Base-by-base conservation (phyloP, 2,888 invertebrate genomes). In the Phalera bucephala region DNA sequence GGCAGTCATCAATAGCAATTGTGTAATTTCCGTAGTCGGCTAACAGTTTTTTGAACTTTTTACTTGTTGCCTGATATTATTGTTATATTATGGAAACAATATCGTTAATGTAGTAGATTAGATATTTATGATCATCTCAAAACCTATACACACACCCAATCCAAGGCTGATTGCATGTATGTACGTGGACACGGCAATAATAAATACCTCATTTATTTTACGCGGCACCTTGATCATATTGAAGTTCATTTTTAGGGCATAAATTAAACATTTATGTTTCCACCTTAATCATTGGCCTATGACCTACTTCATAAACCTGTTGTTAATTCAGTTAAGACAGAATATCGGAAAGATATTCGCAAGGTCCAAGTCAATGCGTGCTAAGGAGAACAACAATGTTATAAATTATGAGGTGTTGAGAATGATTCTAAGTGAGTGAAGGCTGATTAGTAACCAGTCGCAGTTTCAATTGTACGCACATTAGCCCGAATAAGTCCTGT, bases 141-240 rank as follows among this genome's bases (percentile, higher is more conserved):
- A 57, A 57, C 39, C 54, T 52, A 39, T 56, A 49, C 56, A 58
- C 47, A 42, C 27, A 36, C 36, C 30, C 45, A 28, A 52, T 32
- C 36, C 75, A 74, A 76, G 77, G 78, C 45, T 72, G 63, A 75
- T 69, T 55, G 64, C 38, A 31, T 17, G n/a, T n/a, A n/a, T n/a
- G 14, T 57, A 66, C 68, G 69, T 69, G 69, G 40, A 40, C 42
- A 47, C 40, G 40, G 48, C 50, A 40, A 36, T n/a, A 41, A 39
- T 14, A 38, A 55, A 37, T 13, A 2, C 13, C 41, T 12, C 31
- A 34, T 37, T 19, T 30, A 29, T 31, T 12, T 15, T 9, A 30
- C 11, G 20, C n/a, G 10, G 31, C 22, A 22, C 40, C 33, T 31
- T 34, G 30, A 32, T 31, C 23, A 26, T 12, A 34, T 25, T 45